Evolutionary conservation across 2,797 vertebrate species (phyloP), one percentile per base, ranked within the genome.

Genomic region (Scleropages formosus): DNA sequence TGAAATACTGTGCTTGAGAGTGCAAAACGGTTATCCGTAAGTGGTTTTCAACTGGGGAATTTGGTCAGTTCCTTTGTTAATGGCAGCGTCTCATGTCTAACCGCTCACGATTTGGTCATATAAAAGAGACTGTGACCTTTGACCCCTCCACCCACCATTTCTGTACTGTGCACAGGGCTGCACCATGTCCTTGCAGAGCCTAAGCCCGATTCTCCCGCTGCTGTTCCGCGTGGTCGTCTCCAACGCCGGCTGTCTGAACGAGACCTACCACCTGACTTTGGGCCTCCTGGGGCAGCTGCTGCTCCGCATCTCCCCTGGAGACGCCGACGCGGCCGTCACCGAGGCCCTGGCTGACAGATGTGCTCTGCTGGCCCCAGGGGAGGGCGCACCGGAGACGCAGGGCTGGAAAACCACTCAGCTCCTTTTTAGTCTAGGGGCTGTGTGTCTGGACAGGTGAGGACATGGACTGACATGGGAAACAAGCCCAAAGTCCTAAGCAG

Each of bases 321-420:
- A 96, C 83, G 94, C 96, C 0, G 98, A 98, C 47, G 78, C 91
- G 0, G 97, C 97, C 0, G 95, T 98, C 72, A 88, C 89, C 1
- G 93, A 96, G 76, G 94, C 96, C 64, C 91, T 98, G 75, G 94
- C 95, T 6, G 94, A 95, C 79, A 97, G 95, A 79, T 95, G 92
- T 20, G 93, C 89, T 70, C 81, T 96, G 44, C 92, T 96, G 65
- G 82, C 89, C 1, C 84, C 90, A 4, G 92, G 89, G 74, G 95
- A 97, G 53, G 89, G 81, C 4, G 84, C 87, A 22, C 18, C 88
- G 0, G 85, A 93, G 76, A 92, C 90, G 0, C 90, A 91, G 26
- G 98, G 98, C 72, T 98, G 97, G 97, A 96, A 96, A 88, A 98
- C 96, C 73, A 95, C 91, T 4, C 96, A 98, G 80, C 92, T 99